Evolutionary conservation across 1,140 invertebrate genomes (phyloP).

Genomic region (Dryas iulia): DNA sequence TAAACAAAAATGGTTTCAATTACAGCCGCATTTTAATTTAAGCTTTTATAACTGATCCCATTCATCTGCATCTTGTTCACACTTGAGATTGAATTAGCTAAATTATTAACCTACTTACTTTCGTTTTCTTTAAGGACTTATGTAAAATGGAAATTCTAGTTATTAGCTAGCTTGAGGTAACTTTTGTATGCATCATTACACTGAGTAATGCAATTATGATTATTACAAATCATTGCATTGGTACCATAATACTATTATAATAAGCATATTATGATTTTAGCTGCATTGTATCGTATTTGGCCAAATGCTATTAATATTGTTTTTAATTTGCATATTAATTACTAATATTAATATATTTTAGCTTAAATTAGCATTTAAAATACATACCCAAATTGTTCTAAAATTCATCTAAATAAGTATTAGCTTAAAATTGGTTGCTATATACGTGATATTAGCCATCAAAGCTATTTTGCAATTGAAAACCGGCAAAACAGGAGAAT

Average conservation of each 20-base stretch:
- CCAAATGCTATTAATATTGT: too few species aligned
- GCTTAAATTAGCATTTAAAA: too few species aligned
- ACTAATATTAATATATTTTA: too few species aligned
- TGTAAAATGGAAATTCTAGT: constrained; percentile 9
- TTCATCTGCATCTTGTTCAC: constrained; percentile 29
- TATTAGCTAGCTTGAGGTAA: neutral
- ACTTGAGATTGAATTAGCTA: constrained; percentile 35
- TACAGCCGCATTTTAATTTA: constrained; percentile 29
- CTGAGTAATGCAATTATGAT: neutral
- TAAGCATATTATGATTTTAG: too few species aligned
- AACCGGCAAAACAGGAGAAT: neutral
- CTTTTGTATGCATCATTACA: neutral
- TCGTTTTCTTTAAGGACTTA: constrained; percentile 24
- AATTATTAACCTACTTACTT: constrained; percentile 33
- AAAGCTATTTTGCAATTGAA: neutral
- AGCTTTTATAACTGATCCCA: constrained; percentile 30
- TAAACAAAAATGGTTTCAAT: constrained; percentile 21
- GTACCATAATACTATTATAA: too few species aligned
- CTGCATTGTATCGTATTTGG: too few species aligned
- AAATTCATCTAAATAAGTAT: too few species aligned
- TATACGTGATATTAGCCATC: too few species aligned
- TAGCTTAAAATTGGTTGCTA: too few species aligned
- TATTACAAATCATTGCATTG: too few species aligned
- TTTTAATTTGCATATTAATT: too few species aligned
- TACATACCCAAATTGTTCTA: too few species aligned